Conservation (phyloP, 2,113 vertebrate genomes). For the Gambusia affinis region DNA sequence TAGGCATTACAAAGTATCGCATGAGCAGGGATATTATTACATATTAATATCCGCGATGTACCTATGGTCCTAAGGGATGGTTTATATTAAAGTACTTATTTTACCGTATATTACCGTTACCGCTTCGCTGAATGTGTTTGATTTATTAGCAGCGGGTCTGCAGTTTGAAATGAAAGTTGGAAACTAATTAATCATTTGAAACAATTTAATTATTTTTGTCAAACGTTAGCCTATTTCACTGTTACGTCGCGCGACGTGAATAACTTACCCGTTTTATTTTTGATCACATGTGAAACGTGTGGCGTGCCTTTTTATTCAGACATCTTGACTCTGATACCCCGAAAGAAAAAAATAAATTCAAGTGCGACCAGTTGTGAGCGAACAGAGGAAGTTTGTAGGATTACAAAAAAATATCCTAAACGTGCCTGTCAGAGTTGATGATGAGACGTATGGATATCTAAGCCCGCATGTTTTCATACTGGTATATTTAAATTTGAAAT, state of each 20-base stretch:
- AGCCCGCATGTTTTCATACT: not conserved
- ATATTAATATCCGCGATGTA: not conserved
- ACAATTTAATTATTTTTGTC: not conserved
- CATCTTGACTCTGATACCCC: too few relatives aligned
- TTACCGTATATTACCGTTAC: not conserved
- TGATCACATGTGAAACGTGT: too few relatives aligned
- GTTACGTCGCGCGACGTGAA: not conserved
- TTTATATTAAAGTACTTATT: slow-evolving; percentile 4
- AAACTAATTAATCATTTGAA: not conserved
- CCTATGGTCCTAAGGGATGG: not conserved
- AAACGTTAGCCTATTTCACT: not conserved
- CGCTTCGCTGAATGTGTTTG: not conserved
- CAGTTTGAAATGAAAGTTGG: not conserved
- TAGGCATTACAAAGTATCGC: not conserved
- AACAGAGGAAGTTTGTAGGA: too few relatives aligned
- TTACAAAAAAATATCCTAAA: too few relatives aligned
- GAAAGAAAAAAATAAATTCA: too few relatives aligned
- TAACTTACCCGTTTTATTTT: not conserved
- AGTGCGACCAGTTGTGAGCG: too few relatives aligned
- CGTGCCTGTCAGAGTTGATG: not conserved
- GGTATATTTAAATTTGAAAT: not conserved
- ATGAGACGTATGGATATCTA: not conserved
- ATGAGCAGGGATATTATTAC: not conserved
- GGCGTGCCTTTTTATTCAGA: too few relatives aligned
- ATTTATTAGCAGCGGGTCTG: not conserved